These are phyloP conservation scores for Drosophila tani DNA, from an alignment of 1,140 invertebrate genomes.

Conservation along the genomic window DNA sequence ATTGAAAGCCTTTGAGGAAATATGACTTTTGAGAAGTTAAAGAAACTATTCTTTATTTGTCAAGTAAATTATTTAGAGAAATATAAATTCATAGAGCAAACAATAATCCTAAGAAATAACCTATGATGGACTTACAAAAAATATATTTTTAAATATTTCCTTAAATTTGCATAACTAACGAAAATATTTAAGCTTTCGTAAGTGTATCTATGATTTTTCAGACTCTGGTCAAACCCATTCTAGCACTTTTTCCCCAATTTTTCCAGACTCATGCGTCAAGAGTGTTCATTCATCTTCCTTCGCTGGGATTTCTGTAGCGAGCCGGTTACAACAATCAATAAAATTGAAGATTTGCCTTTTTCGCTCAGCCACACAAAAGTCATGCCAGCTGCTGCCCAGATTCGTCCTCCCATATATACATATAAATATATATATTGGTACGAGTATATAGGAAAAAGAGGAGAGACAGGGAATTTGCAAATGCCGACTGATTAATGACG, in stretches of 20 bases:
- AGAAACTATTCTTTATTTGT: neutral
- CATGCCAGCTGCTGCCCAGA: conserved; percentile 65
- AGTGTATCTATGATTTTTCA: conserved; percentile 22
- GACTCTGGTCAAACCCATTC: neutral
- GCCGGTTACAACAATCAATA: conserved; percentile 71
- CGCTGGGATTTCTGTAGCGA: conserved; percentile 60
- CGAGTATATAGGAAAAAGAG: conserved; percentile 50
- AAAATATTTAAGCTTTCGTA: neutral
- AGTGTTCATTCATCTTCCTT: conserved; percentile 80
- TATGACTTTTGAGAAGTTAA: neutral
- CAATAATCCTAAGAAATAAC: too few relatives aligned
- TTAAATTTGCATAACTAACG: too few relatives aligned
- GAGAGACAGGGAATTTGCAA: conserved; percentile 66
- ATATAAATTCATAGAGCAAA: too few relatives aligned
- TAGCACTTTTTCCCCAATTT: conserved; percentile 6
- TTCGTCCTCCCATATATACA: conserved; percentile 19
- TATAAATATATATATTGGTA: conserved; percentile 13
- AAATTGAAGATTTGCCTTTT: conserved; percentile 81
- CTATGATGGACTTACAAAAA: too few relatives aligned
- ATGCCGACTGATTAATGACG: conserved; percentile 83
- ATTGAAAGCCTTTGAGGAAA: neutral
- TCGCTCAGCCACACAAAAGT: conserved; percentile 70
- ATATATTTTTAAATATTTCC: too few relatives aligned
- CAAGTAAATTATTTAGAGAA: neutral
- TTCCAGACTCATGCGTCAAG: conserved; percentile 62